Conservation (phyloP, 2,888 invertebrate species). For the Galerucella pusilla region DNA sequence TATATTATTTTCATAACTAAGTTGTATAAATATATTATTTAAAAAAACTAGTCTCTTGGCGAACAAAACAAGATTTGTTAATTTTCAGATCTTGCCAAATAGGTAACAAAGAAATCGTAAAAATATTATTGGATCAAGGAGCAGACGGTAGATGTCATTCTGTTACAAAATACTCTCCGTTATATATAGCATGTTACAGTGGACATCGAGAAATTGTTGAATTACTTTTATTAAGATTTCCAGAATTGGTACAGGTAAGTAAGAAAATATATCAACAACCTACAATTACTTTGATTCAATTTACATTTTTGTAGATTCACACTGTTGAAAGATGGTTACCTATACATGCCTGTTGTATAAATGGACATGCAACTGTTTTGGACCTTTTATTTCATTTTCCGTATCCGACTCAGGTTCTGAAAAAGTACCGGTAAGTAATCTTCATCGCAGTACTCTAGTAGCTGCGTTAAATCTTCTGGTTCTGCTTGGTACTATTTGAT, state of each 20-base stretch:
- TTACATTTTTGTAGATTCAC: constrained; percentile 70
- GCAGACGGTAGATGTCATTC: constrained; percentile 92
- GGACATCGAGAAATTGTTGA: constrained; percentile 84
- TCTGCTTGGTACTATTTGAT: no score
- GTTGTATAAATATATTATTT: no score
- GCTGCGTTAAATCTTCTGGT: no score
- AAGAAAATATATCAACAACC: background rate
- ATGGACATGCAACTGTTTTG: constrained; percentile 83
- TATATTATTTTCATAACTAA: no score
- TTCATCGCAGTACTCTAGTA: constrained; percentile 12
- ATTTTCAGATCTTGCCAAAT: constrained; percentile 82
- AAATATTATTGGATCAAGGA: constrained; percentile 80
- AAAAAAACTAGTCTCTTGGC: no score
- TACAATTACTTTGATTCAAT: background rate
- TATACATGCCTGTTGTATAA: constrained; percentile 91
- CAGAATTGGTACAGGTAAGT: constrained; percentile 80
- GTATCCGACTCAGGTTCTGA: constrained; percentile 79
- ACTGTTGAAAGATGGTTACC: constrained; percentile 95
- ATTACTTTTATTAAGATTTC: constrained; percentile 82
- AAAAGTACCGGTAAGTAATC: constrained; percentile 68
- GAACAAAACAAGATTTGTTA: no score
- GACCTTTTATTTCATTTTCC: constrained; percentile 82
- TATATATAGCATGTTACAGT: constrained; percentile 90
- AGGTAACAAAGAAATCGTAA: constrained; percentile 83
- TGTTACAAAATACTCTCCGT: constrained; percentile 90